Evolutionary conservation across 2,113 vertebrate species (phyloP), one percentile per base, ranked within the genome.

Genomic region (Hystrix brachyura): DNA sequence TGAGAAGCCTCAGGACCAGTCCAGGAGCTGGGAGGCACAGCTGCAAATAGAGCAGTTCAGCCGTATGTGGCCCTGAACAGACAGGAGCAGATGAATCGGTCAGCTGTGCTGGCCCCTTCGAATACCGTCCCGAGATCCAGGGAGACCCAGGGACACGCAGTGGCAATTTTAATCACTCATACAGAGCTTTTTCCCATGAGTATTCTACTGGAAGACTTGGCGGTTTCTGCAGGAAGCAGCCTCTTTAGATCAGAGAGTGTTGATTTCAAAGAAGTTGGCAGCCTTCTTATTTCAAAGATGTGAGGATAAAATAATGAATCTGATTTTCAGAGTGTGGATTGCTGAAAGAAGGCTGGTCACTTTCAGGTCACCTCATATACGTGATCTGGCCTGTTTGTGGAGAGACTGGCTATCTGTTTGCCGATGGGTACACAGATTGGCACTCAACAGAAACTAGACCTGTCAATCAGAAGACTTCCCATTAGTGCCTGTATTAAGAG

Each of bases 261-360:
- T 92, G 74, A 69, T 93, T 93, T 96, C 83, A 86, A 64, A 65
- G 59, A 93, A 95, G 53, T 27, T 90, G 80, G 43, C 81, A 94
- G 83, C 46, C 62, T 34, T 80, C 9, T 55, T 34, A 67, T 38
- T 46, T 57, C 72, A 48, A 87, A 67, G 15, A 7, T 74, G 11
- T 78, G 59, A 96, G 13, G 57, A 93, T 79, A 92, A 90, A 94
- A 38, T 62, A 94, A 92, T 34, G 38, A 83, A 67, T 34, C 13
- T 48, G 57, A 71, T n/a, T 94, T 94, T 60, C 46, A 38, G 43
- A 29, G 46, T 96, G 38, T 85, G 79, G n/a, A 62, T 90, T 81
- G 14, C 57, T 65, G 84, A 94, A 93, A 86, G 38, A 88, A 90
- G 21, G 11, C 74, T 89, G 23, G 27, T 64, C 21, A 51, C 60